Evolutionary conservation across 1,140 invertebrate genomes (phyloP), one percentile per base, ranked within the genome.

Genomic region (Aphelinus certus): DNA sequence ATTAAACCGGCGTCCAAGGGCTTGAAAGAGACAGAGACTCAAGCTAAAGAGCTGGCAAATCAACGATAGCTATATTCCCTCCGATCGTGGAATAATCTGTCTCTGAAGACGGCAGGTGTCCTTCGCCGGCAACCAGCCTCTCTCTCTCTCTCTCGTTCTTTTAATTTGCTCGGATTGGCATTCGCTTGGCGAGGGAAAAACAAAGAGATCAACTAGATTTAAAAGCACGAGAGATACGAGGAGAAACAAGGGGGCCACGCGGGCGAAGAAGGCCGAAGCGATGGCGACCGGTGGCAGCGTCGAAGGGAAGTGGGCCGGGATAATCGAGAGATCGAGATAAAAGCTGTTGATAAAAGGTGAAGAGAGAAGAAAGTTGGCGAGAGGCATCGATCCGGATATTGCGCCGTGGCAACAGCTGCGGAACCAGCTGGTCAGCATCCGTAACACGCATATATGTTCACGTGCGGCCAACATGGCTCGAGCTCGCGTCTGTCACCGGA

Each of bases 221-320:
- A 26, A 43, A 61, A 42, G 58, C 42, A 9, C 3, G 48, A 55
- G 3, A 26, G 26, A 60, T 10, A 42, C 5, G 9, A 7, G 55
- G 53, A 26, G 48, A 61, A 70, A 70, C 57, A 70, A 70, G 43
- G 57, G 61, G 53, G 46, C 49, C 1, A 51, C 47, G 61, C 55
- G 9, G 42, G 26, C 26, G 26, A 26, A 26, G 26, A 26, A 26
- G 26, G 26, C 26, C 26, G 26, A 26, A 26, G 26, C 26, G 26
- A 26, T 26, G 26, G 26, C 26, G 26, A 26, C 26, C 26, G 26
- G 26, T 0, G 26, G 26, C 26, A 26, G 26, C 26, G 26, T 26
- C 26, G 26, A 26, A 26, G 46, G 42, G 56, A 51, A 26, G 61
- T 43, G n/a, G 26, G 26, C 26, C 26, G 26, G 26, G 26, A 26